Evolutionary conservation across 2,888 invertebrate genomes (phyloP), one percentile per base, ranked within the genome.

Genomic region (Thereva nobilitata): DNA sequence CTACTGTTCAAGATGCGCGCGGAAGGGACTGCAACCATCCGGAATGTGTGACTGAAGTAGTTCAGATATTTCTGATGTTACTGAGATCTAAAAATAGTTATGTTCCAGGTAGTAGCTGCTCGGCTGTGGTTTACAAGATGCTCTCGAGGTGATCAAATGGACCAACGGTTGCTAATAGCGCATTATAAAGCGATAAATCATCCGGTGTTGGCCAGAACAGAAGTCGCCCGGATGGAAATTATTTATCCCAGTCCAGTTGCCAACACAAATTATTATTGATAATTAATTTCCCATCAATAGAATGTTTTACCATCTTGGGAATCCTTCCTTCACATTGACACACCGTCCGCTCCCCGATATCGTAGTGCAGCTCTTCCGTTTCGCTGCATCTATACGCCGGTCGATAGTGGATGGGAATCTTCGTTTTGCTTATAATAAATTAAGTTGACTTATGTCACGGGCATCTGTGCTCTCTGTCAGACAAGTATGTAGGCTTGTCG

Each of bases 381-480:
- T 35, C 7, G 49, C 10, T 10, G 64, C 61, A 61, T 59, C 67
- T 55, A 40, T 49, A 47, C 49, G 37, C 49, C 50, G 50, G 41
- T 50, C 50, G 50, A 40, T 9, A 50, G 63, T 50, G 63, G 23
- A 23, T 42, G 52, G 42, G 35, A 40, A 12, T 6, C 40, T 41
- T 41, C 52, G 42, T 59, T 37, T 47, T 41, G 42, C 9, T 12
- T 37, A 64, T 64, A 64, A 68, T 68, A 66, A 68, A 66, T 68
- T 66, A 68, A 68, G 65, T 65, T 68, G 68, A 68, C 68, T 66
- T 65, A 59, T 68, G 66, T 66, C 68, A 61, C 40, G 56, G 61
- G 61, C 68, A 68, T 66, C 68, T 49, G 52, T 66, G 57, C 57
- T 61, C 42, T 47, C 50, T 12, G 49, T 44, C 55, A 55, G 66